Percentiles rank a stretch among this genome's conserved stretches.
These are phyloP conservation scores for Pocillopora meandrina DNA, from an alignment of 92 coral and sea anemone genomes.

Conservation along the genomic window DNA sequence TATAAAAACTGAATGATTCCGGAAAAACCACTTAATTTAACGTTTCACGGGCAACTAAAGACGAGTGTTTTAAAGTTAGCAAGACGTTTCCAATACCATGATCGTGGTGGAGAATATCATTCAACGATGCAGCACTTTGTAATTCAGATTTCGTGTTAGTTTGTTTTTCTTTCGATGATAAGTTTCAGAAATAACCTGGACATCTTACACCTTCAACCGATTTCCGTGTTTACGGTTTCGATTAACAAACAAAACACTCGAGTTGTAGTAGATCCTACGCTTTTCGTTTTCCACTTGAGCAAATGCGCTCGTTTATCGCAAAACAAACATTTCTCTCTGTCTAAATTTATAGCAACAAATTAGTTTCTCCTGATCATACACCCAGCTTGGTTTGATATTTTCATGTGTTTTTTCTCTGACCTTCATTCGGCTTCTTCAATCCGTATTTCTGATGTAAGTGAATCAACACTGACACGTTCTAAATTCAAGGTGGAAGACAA, in stretches of 20 bases:
- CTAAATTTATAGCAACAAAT: background rate
- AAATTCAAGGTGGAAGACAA: slow-evolving; percentile 47
- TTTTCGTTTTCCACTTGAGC: background rate
- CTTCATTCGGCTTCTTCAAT: slow-evolving; percentile 27
- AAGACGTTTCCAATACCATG: background rate
- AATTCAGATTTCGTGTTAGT: slow-evolving; percentile 21
- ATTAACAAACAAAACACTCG: background rate
- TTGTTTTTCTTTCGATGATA: slow-evolving; percentile 12
- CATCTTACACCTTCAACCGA: background rate
- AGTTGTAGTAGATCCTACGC: background rate
- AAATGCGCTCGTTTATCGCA: background rate
- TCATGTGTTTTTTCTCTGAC: no score
- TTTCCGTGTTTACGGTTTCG: background rate
- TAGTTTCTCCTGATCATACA: background rate
- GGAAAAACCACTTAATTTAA: background rate
- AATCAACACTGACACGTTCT: slow-evolving; percentile 57
- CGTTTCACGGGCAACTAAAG: background rate
- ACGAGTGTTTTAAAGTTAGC: background rate
- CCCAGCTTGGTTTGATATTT: background rate
- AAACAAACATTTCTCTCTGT: background rate
- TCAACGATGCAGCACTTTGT: background rate
- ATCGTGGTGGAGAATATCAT: background rate
- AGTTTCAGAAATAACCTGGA: background rate
- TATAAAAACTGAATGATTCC: slow-evolving; percentile 34
- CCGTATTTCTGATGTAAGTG: slow-evolving; percentile 59